Percentiles rank a stretch among this genome's conserved stretches.
Conservation (phyloP, 2,888 invertebrate genomes). For the Bembecia ichneumoniformis region DNA sequence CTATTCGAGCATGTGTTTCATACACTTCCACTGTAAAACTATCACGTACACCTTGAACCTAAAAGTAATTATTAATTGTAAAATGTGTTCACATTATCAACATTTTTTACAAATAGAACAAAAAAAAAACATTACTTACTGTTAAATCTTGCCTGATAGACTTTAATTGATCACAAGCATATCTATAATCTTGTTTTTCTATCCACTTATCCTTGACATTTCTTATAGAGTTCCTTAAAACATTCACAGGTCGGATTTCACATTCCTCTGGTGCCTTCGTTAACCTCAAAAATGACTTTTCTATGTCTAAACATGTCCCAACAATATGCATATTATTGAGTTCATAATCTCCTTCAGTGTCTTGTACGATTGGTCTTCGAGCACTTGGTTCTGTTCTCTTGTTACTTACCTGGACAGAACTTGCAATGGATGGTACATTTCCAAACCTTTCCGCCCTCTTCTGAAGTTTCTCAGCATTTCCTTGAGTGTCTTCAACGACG, state of each 20-base stretch:
- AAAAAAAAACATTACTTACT: slow-evolving; percentile 66
- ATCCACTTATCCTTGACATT: slow-evolving; percentile 95
- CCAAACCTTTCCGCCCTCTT: slow-evolving; percentile 93
- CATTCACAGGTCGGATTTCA: slow-evolving; percentile 91
- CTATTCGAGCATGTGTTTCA: slow-evolving; percentile 98
- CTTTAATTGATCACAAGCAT: slow-evolving; percentile 98
- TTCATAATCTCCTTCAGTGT: slow-evolving; percentile 82
- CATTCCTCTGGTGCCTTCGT: slow-evolving; percentile 95
- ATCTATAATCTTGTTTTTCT: slow-evolving; percentile 92
- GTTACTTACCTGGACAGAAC: slow-evolving; percentile 45
- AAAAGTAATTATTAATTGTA: neutral
- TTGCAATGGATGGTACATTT: slow-evolving; percentile 67
- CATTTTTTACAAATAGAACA: slow-evolving; percentile 2
- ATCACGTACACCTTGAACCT: slow-evolving; percentile 97
- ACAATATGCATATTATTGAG: slow-evolving; percentile 91
- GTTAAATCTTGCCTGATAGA: slow-evolving; percentile 99
- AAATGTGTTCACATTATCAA: no score
- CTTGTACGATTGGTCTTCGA: slow-evolving; percentile 65
- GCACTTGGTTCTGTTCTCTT: slow-evolving; percentile 38
- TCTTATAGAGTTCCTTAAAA: slow-evolving; percentile 86
- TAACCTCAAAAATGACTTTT: slow-evolving; percentile 95
- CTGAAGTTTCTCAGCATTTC: slow-evolving; percentile 83
- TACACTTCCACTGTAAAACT: slow-evolving; percentile 97
- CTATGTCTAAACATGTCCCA: slow-evolving; percentile 93
- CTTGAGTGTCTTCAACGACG: slow-evolving; percentile 77